Base-by-base conservation (phyloP, 2,797 vertebrate genomes). In the Sebastes alutus region DNA sequence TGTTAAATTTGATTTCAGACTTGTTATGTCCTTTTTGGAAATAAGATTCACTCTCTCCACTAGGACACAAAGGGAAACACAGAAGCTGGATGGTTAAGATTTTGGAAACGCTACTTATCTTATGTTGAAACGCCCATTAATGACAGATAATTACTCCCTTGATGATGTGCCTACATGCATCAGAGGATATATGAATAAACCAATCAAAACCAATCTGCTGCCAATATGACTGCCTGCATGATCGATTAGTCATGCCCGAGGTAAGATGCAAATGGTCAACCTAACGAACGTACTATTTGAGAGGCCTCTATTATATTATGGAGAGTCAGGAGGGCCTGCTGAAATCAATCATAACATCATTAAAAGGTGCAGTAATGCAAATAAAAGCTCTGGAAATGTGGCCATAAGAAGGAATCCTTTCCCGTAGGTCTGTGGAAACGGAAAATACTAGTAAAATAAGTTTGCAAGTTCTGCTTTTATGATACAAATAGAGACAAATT, bases 221-320 rank as follows among this genome's bases (percentile, higher is more conserved):
- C 59, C 80, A 72, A 46, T n/a, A 23, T 68, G 80, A 67, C 70
- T 35, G 46, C n/a, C 64, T 5, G 5, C n/a, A 23, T 58, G 72
- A 83, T 80, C 33, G 80, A 88, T 85, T 81, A 60, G 80, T 84
- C 75, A 74, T 7, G 70, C 77, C 64, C 61, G 69, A 70, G 33
- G 46, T 29, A 22, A 75, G 64, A 76, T 73, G 66, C 82, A 87
- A 81, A 73, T 75, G 66, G n/a, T 65, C 65, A 35, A 25, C 5
- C 74, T 73, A 32, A 60, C 12, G 2, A 18, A 30, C 6, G 2
- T 8, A 52, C 23, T 55, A 60, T 65, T 61, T 16, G 13, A 56
- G 35, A 52, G 68, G 16, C 13, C 73, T 29, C 2, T 27, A 27
- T 59, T 29, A 7, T 27, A 35, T 59, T 46, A 35, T 14, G 30